These are phyloP conservation scores for Bursaphelenchus okinawaensis DNA, from an alignment of 2,888 invertebrate species.

Conservation along the genomic window DNA sequence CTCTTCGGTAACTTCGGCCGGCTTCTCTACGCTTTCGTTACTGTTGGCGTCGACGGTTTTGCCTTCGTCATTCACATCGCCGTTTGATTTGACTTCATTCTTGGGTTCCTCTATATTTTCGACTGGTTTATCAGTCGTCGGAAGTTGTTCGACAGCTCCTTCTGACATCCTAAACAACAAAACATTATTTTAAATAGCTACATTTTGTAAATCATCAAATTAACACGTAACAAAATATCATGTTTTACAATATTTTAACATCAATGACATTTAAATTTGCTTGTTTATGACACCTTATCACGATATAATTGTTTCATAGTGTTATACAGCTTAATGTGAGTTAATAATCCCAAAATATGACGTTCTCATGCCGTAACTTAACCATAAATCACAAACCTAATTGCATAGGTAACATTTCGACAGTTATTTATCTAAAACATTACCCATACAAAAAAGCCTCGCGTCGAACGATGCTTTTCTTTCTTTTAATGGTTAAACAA, in stretches of 20 bases:
- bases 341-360: too few relatives aligned
- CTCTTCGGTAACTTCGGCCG: conserved; percentile 16
- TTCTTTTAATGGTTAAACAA: background rate
- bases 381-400: too few relatives aligned
- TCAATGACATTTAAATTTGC: background rate
- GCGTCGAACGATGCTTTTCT: background rate
- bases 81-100: conserved; percentile 3
- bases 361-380: too few relatives aligned
- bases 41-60: conserved; percentile 5
- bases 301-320: too few relatives aligned
- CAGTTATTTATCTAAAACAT: too few relatives aligned
- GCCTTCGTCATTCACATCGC: conserved; percentile 14
- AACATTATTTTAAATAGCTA: background rate
- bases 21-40: conserved; percentile 13
- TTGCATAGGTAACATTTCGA: too few relatives aligned
- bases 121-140: background rate
- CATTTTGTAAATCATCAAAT: background rate
- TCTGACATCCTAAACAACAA: conserved; percentile 3
- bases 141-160: background rate
- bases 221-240: background rate
- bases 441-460: background rate
- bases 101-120: conserved; percentile 13
- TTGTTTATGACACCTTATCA: too few relatives aligned
- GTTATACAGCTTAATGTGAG: too few relatives aligned
- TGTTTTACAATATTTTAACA: background rate